phyloP scores from a whole-genome alignment of 2,113 vertebrate genomes.

The Saimiri boliviensis region DNA sequence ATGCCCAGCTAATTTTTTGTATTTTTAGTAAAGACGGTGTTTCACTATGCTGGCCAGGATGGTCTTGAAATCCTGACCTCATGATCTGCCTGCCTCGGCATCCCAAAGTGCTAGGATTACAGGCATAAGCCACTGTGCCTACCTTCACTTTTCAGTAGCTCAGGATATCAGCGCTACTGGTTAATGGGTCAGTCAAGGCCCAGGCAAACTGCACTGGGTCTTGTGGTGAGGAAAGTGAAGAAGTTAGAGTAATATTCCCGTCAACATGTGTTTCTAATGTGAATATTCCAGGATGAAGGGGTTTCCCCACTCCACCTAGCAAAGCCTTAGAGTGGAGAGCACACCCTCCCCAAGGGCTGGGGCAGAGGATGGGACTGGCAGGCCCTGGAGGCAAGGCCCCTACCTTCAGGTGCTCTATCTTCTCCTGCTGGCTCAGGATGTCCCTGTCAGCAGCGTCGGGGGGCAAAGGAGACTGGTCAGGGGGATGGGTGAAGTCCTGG shows the following conservation, averaged over 20 bases:
- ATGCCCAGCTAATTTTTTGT: too few species aligned
- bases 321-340: background rate
- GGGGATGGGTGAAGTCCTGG: conserved; percentile 67
- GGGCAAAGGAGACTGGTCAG: background rate
- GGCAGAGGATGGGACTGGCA: background rate
- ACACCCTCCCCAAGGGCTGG: background rate
- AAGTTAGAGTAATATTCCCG: background rate
- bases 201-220: background rate
- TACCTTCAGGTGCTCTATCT: conserved; percentile 92
- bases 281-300: background rate
- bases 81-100: too few species aligned
- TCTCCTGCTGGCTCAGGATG: conserved; percentile 85
- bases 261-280: background rate
- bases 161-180: background rate
- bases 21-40: too few species aligned
- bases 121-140: too few species aligned
- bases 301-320: background rate
- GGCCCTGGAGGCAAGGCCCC: background rate
- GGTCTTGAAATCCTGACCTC: too few species aligned
- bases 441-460: conserved; percentile 60
- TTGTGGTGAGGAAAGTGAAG: background rate
- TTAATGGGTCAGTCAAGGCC: too few species aligned
- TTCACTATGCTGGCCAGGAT: too few species aligned
- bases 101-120: too few species aligned
- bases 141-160: background rate